Conservation (phyloP, 2,888 invertebrate species). For the Melanotus villosus region DNA sequence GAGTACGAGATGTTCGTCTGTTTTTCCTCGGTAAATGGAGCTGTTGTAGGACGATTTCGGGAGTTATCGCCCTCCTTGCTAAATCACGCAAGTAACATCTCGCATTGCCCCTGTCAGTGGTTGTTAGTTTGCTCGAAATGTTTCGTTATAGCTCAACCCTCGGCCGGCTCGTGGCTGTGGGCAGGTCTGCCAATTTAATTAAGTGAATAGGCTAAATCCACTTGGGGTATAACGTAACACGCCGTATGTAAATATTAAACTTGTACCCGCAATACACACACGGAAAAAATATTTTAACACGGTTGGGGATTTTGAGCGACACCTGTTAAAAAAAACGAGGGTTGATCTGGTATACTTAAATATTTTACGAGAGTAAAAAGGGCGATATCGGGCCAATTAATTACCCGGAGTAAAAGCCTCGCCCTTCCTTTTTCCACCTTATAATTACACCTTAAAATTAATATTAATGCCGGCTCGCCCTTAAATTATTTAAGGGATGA, state of each 20-base stretch:
- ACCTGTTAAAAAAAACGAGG: too few relatives aligned
- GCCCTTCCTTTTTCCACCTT: background rate
- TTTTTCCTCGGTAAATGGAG: background rate
- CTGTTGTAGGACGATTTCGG: background rate
- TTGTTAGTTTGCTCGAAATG: conserved; percentile 32
- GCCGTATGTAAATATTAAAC: conserved; percentile 20
- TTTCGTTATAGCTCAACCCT: conserved; percentile 20
- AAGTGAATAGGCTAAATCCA: conserved; percentile 20
- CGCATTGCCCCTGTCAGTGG: conserved; percentile 26
- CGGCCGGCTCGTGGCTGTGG: conserved; percentile 4
- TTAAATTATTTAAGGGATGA: background rate
- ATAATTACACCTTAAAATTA: conserved; percentile 4
- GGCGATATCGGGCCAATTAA: background rate
- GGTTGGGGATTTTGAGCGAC: background rate
- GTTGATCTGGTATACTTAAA: background rate
- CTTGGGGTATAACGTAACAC: conserved; percentile 24
- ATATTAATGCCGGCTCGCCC: background rate
- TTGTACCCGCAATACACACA: background rate
- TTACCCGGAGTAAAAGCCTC: conserved; percentile 5
- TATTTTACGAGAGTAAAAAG: background rate
- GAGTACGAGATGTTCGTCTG: background rate
- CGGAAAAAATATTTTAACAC: background rate
- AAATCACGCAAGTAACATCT: conserved; percentile 28
- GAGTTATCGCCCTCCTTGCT: conserved; percentile 10
- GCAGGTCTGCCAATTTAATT: conserved; percentile 32